Percentiles rank a stretch among this genome's conserved stretches.
phyloP scores from a whole-genome alignment of 1,140 invertebrate genomes.

The Lucilia sericata region DNA sequence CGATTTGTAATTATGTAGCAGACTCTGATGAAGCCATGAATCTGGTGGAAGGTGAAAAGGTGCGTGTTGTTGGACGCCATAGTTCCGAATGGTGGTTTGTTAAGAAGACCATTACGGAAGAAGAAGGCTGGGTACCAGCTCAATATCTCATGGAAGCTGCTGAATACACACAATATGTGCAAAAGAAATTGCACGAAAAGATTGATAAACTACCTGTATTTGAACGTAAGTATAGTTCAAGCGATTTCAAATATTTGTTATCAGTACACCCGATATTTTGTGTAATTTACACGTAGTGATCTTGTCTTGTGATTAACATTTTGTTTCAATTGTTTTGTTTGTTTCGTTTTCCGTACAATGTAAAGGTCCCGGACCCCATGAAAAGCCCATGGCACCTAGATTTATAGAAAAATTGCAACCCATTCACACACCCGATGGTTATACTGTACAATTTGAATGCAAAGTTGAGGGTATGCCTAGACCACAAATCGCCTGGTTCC shows the following conservation, averaged over 20 bases:
- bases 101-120: constrained; percentile 87
- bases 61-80: constrained; percentile 85
- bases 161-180: constrained; percentile 84
- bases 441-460: constrained; percentile 89
- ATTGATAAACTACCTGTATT: constrained; percentile 92
- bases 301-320: constrained; percentile 35
- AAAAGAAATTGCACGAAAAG: constrained; percentile 90
- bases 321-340: constrained; percentile 51
- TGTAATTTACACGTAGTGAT: background rate
- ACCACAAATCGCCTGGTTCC: constrained; percentile 95
- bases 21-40: constrained; percentile 89
- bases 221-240: constrained; percentile 82
- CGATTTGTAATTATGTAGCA: constrained; percentile 87
- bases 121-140: constrained; percentile 93
- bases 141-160: constrained; percentile 86
- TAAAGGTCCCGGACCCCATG: constrained; percentile 81
- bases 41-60: constrained; percentile 89
- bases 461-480: constrained; percentile 89
- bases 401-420: constrained; percentile 89
- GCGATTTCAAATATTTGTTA: background rate
- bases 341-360: constrained; percentile 31
- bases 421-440: constrained; percentile 85
- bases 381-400: constrained; percentile 82
- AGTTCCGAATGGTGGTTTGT: constrained; percentile 94
- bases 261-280: background rate